phyloP scores from a whole-genome alignment of 2,888 invertebrate species.

The Phengaris arion region DNA sequence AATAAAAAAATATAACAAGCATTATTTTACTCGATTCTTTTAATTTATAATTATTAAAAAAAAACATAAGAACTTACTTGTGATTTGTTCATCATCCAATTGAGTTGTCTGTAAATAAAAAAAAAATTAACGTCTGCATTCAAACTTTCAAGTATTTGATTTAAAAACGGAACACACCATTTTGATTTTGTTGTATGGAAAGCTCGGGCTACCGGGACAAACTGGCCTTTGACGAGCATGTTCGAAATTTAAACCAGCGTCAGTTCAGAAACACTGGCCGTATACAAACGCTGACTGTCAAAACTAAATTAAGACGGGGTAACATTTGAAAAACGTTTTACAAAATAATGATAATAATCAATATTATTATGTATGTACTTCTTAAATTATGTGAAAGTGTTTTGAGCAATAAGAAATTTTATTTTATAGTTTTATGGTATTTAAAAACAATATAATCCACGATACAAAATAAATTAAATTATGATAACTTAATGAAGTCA shows the following conservation, averaged over 20 bases:
- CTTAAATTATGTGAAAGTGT: no score
- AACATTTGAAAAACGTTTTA: conserved; percentile 44
- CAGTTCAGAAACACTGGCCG: conserved; percentile 38
- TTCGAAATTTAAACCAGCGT: conserved; percentile 57
- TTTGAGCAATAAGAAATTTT: no score
- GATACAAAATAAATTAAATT: no score
- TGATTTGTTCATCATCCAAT: conserved; percentile 73
- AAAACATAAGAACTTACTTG: conserved; percentile 59
- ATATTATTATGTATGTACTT: no score
- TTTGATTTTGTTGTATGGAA: conserved; percentile 46
- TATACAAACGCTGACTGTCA: conserved; percentile 42
- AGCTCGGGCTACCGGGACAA: conserved; percentile 51
- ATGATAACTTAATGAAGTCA: no score
- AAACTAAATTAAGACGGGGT: conserved; percentile 41
- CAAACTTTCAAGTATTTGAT: conserved; percentile 29
- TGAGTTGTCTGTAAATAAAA: conserved; percentile 57
- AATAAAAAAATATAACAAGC: no score
- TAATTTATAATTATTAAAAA: not conserved
- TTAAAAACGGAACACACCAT: conserved; percentile 54
- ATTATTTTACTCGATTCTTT: no score
- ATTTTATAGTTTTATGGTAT: no score
- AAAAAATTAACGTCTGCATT: conserved; percentile 37
- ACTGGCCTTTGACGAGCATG: conserved; percentile 56
- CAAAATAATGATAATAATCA: not conserved
- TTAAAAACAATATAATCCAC: no score